Evolutionary conservation across 2,888 invertebrate species (phyloP), one percentile per base, ranked within the genome.

Genomic region (Parochlus steinenii): DNA sequence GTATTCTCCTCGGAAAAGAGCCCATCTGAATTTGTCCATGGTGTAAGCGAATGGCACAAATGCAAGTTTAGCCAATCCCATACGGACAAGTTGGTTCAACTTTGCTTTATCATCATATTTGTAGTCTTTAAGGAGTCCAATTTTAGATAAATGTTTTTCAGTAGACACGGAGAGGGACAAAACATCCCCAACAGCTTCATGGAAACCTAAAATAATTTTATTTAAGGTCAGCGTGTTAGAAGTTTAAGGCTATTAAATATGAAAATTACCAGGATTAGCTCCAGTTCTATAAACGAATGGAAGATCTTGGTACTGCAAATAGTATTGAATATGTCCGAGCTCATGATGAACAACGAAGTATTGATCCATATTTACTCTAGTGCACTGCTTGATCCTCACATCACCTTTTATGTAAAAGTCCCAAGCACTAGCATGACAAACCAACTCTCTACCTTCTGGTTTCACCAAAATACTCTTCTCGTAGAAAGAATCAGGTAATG

Each of bases 381-480:
- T 69, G 52, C 74, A 75, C 61, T 71, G 71, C 61, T 74, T 70
- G 50, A 70, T 67, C 57, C 67, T 72, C 50, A 86, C 86, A 54
- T 90, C 87, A 50, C 80, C 67, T 15, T 69, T 67, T 43, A 81
- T 69, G 46, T 67, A 82, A 49, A 89, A 86, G 56, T 89, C 86
- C 79, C 86, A 87, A 33, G 89, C 86, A 0, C 83, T 80, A 23
- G 87, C 86, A 48, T 87, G 83, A 48, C 90, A 92, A 1, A 82
- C 65, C 15, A 85, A 62, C 10, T 85, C 78, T 1, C 71, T 63
- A 0, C 69, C 70, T 48, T 74, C 76, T 1, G 83, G 85, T 47
- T 86, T 86, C 46, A 76, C 74, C 39, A 90, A 68, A 23, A 90
- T 78, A 1, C 87, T 86, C 41, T 74, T 74, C 38, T 80, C 64